These are phyloP conservation scores for Xenops minutus DNA, from an alignment of 2,797 vertebrate species.

Conservation along the genomic window DNA sequence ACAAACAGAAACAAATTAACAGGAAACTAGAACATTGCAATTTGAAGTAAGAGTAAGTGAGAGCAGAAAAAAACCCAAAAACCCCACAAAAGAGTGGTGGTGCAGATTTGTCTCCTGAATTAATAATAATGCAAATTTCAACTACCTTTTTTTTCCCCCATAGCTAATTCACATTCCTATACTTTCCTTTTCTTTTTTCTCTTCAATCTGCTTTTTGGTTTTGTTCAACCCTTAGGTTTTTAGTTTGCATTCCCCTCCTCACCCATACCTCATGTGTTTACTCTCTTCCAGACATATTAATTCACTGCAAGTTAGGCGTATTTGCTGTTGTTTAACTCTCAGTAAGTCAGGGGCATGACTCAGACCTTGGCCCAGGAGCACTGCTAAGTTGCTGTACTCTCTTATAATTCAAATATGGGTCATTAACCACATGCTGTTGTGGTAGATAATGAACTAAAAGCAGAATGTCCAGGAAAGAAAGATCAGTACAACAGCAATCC, in stretches of 20 bases:
- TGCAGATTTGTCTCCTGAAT: neutral
- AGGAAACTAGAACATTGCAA: neutral
- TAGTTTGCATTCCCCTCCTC: neutral
- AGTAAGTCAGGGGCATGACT: neutral
- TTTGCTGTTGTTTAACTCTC: neutral
- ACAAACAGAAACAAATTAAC: constrained; percentile 40
- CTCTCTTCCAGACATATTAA: neutral
- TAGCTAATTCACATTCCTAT: neutral
- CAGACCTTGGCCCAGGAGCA: neutral
- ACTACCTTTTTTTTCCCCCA: neutral
- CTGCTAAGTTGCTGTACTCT: neutral
- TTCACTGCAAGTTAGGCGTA: neutral
- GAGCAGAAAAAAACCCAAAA: neutral
- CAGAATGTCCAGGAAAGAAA: neutral
- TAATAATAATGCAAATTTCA: neutral
- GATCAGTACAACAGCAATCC: neutral
- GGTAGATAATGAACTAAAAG: neutral
- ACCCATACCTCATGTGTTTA: neutral
- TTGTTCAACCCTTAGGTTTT: neutral
- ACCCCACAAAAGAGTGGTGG: neutral
- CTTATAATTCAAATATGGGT: neutral
- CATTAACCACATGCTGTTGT: neutral
- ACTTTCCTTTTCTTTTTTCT: neutral
- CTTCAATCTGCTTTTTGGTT: neutral
- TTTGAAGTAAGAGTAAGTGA: neutral